phyloP scores from a whole-genome alignment of 92 coral and sea anemone genomes.

The Phymanthus crucifer region DNA sequence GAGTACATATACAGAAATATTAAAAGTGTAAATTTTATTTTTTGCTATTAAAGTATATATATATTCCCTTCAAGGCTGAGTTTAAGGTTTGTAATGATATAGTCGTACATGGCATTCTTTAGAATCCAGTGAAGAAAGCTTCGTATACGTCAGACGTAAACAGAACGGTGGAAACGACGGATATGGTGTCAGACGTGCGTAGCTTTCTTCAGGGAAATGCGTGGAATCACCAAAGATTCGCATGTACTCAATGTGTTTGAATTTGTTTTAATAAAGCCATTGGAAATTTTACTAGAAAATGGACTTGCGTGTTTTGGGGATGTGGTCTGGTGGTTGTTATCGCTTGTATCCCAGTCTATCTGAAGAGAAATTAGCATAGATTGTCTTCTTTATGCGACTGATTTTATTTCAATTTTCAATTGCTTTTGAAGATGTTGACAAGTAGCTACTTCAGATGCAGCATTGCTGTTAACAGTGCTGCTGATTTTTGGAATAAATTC shows the following conservation, averaged over 20 bases:
- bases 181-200: slow-evolving; percentile 3
- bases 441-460: background rate
- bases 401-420: slow-evolving; percentile 14
- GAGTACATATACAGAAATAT: slow-evolving; percentile 72
- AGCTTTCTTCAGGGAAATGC: slow-evolving; percentile 14
- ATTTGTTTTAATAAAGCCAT: slow-evolving; percentile 85
- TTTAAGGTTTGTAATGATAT: slow-evolving; percentile 47
- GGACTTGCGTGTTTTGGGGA: slow-evolving; percentile 19
- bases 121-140: slow-evolving; percentile 11
- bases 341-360: slow-evolving; percentile 4
- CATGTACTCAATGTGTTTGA: slow-evolving; percentile 30
- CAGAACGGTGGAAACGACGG: background rate
- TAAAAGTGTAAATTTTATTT: slow-evolving; percentile 94
- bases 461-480: background rate
- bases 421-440: slow-evolving; percentile 1
- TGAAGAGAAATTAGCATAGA: slow-evolving; percentile 24
- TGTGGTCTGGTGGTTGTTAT: slow-evolving; percentile 22
- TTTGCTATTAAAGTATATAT: slow-evolving; percentile 91
- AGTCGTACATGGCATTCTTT: slow-evolving; percentile 5
- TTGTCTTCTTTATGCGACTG: slow-evolving; percentile 5
- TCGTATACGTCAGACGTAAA: background rate
- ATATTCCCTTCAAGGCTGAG: slow-evolving; percentile 54
- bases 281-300: slow-evolving; percentile 55
- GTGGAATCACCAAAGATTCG: slow-evolving; percentile 22
- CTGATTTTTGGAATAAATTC: background rate